Percentiles rank a stretch among this genome's conserved stretches.
These are phyloP conservation scores for Paramisgurnus dabryanus DNA, from an alignment of 2,113 vertebrate genomes.

Conservation along the genomic window DNA sequence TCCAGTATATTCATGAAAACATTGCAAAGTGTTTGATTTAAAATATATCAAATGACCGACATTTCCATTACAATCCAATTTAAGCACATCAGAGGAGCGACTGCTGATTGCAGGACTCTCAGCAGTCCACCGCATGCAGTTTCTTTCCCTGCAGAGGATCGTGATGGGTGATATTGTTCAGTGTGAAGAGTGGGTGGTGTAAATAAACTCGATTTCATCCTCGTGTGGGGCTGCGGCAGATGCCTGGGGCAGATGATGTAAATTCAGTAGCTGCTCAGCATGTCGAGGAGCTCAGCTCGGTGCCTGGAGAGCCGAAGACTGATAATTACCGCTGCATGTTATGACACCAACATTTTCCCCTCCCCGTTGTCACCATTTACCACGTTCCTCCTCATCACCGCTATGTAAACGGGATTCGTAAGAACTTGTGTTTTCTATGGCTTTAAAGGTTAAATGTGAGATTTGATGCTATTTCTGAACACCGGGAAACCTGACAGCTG, in stretches of 20 bases:
- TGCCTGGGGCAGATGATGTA: conserved; percentile 57
- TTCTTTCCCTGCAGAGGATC: background rate
- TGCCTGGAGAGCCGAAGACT: conserved; percentile 24
- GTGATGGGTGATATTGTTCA: conserved; percentile 39
- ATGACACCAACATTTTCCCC: background rate
- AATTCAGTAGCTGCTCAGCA: conserved; percentile 21
- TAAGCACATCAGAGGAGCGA: conserved; percentile 6
- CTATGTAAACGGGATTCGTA: background rate
- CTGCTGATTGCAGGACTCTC: conserved; percentile 1
- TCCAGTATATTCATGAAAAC: too few species aligned
- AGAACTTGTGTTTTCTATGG: background rate
- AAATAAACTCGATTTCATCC: conserved; percentile 62
- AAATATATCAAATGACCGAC: conserved; percentile 3
- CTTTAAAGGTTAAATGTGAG: background rate
- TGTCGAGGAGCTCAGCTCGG: background rate
- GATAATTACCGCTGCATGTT: conserved; percentile 39
- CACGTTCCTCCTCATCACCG: background rate
- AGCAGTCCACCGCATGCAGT: background rate
- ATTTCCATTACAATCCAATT: conserved; percentile 9
- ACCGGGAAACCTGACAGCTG: background rate
- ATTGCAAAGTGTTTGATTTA: background rate
- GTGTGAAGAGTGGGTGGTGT: conserved; percentile 55
- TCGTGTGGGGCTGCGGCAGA: conserved; percentile 44
- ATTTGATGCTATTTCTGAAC: background rate
- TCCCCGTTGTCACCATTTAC: conserved; percentile 15